Evolutionary conservation across 2,113 vertebrate genomes (phyloP).

Genomic region (Ageneiosus marmoratus): DNA sequence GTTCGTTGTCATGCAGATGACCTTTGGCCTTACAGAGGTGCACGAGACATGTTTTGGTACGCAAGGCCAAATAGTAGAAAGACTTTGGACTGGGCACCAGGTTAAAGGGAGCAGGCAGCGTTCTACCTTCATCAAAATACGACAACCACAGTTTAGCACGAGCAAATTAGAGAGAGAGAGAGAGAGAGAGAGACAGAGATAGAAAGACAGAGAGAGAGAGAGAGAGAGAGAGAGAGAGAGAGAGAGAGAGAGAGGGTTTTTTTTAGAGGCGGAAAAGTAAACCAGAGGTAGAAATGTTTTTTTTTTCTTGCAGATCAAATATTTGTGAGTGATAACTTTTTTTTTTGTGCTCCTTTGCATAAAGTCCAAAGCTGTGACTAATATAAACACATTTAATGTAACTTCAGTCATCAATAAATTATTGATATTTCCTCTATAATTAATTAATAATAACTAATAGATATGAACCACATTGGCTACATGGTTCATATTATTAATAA

Average conservation of each 20-base stretch:
- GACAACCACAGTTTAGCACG: conserved; percentile 96
- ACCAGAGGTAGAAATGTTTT: background rate
- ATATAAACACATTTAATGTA: conserved; percentile 14
- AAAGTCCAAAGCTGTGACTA: conserved; percentile 5
- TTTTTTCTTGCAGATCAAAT: background rate
- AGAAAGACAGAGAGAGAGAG: background rate
- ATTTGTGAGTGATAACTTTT: conserved; percentile 9
- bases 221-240: conserved; percentile 15
- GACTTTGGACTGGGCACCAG: conserved; percentile 97
- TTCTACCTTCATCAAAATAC: conserved; percentile 96
- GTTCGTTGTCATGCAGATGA: conserved; percentile 84
- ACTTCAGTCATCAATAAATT: conserved; percentile 1
- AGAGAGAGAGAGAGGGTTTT: background rate
- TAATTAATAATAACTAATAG: no score
- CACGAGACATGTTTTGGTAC: conserved; percentile 89
- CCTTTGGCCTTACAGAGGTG: conserved; percentile 89
- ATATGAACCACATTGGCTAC: no score
- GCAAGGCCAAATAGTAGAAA: conserved; percentile 94
- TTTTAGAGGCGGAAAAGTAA: background rate
- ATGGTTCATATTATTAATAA: background rate
- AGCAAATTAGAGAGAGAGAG: conserved; percentile 80
- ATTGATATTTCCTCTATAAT: background rate
- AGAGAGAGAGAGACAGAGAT: background rate
- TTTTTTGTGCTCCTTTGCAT: background rate
- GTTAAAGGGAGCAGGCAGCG: conserved; percentile 92